Base-by-base conservation (phyloP, 2,113 vertebrate genomes). In the Catharus bicknelli region DNA sequence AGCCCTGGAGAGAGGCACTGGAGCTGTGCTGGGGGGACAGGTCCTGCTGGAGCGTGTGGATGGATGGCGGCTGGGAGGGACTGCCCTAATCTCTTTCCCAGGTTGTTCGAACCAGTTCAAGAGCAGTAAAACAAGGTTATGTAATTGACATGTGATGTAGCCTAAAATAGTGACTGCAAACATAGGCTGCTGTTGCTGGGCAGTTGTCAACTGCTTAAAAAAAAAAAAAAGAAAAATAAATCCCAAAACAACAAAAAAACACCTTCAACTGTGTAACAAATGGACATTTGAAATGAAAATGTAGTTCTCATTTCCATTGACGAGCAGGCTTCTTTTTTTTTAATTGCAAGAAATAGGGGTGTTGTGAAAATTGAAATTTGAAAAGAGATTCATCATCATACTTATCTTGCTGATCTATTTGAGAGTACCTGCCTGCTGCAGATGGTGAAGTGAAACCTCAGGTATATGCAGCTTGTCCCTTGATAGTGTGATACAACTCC, bases 101-200 rank as follows among this genome's bases (percentile, higher is more conserved):
- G 97, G 97, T 98, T 98, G 97, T 97, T 97, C 67, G 40, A 98
- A 97, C 97, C 97, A 98, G 98, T 98, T 98, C 97, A 97, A 97
- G 97, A 98, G 97, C 98, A 97, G 97, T 98, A 95, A 98, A 97
- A 97, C 97, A 97, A 97, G 97, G 97, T 98, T 98, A 98, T 98
- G 97, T 98, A 98, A 98, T 97, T 96, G 97, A 96, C 98, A 98
- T 97, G 97, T 98, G 98, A 98, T 98, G 97, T 74, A 96, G 97
- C 98, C 97, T 95, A 98, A 98, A 98, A 98, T 98, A 98, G 98
- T 96, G 97, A 96, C 96, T 97, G 97, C 97, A 98, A 98, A 98
- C 97, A 97, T 97, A 97, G 96, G 97, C 97, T 97, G 97, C 97
- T 97, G 96, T 98, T 98, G 97, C 97, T 96, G 97, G 97, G 97